phyloP scores from a whole-genome alignment of 2,797 vertebrate genomes.

The Pagetopsis macropterus region DNA sequence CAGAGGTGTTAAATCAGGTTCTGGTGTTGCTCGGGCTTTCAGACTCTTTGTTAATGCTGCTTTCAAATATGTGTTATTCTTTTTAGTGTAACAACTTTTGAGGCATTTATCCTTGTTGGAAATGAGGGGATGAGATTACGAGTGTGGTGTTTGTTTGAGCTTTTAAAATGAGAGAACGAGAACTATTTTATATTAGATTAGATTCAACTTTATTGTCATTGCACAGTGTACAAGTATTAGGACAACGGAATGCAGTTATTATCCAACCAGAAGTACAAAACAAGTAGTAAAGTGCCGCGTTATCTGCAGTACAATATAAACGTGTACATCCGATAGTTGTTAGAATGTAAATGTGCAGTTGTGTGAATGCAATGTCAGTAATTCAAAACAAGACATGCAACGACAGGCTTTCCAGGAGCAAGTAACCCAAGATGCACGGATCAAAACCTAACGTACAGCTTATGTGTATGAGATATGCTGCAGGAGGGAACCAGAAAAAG shows the following conservation, averaged over 20 bases:
- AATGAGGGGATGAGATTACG: not conserved
- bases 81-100: not conserved
- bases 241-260: no score
- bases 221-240: no score
- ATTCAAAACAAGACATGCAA: not conserved
- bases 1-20: not conserved
- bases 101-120: not conserved
- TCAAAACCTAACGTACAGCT: not conserved
- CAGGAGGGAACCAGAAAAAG: conserved; percentile 15
- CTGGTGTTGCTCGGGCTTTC: no score
- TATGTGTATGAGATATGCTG: not conserved
- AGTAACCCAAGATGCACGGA: not conserved
- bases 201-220: no score
- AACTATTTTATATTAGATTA: no score
- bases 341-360: not conserved
- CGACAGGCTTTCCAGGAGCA: not conserved
- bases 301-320: no score
- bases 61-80: not conserved
- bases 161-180: not conserved
- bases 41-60: not conserved
- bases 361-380: not conserved
- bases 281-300: no score
- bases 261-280: no score
- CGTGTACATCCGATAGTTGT: no score
- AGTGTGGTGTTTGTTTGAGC: not conserved